Conservation (phyloP, 37 sponge, comb jelly and placozoan species). For the Oscarella lobularis region DNA sequence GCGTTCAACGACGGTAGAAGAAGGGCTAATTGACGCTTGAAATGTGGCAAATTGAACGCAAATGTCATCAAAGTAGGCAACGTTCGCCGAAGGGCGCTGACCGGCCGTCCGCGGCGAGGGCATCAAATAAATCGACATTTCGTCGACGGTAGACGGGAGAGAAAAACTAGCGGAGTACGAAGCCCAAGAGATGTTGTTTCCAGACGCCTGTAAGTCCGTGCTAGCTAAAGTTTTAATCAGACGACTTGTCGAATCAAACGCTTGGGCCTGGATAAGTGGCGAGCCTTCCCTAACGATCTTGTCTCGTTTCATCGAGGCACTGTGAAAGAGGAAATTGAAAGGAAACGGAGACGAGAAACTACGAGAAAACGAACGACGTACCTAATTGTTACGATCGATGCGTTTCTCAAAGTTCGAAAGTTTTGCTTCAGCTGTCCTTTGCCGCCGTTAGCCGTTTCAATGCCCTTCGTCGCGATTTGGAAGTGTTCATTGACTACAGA, state of each 20-base stretch:
- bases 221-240: too few relatives aligned
- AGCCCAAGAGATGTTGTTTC: too few relatives aligned
- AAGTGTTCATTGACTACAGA: neutral
- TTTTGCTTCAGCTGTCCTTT: too few relatives aligned
- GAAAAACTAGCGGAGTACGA: neutral
- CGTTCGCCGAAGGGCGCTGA: neutral
- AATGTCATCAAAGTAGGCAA: constrained; percentile 1
- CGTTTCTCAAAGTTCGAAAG: too few relatives aligned
- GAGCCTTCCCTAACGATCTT: neutral
- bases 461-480: neutral
- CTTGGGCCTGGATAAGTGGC: neutral
- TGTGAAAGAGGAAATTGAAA: too few relatives aligned
- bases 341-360: neutral
- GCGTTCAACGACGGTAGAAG: too few relatives aligned
- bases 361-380: neutral
- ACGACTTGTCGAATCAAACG: too few relatives aligned
- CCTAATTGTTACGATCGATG: too few relatives aligned
- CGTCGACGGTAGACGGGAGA: neutral
- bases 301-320: neutral
- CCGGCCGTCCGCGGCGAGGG: neutral
- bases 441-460: neutral
- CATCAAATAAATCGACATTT: neutral
- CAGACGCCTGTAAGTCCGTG: too few relatives aligned
- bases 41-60: neutral
- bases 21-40: too few relatives aligned